These are phyloP conservation scores for Drosophila auraria DNA, from an alignment of 1,140 invertebrate species.

Conservation along the genomic window DNA sequence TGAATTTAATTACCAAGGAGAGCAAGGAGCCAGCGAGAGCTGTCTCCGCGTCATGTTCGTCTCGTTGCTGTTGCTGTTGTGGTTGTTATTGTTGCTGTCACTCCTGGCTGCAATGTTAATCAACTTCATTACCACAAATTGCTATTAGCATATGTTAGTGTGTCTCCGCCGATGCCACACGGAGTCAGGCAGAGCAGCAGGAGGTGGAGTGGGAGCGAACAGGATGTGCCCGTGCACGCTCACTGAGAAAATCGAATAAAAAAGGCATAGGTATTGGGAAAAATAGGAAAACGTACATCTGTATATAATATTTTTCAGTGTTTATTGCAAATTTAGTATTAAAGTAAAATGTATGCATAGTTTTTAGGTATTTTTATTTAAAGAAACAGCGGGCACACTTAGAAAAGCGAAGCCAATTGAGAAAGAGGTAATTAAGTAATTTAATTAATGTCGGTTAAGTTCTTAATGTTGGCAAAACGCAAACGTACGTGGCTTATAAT, in stretches of 20 bases:
- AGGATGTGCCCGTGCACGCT: not conserved
- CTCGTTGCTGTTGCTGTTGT: constrained; percentile 8
- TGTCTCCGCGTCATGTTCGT: constrained; percentile 10
- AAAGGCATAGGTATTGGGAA: too few species aligned
- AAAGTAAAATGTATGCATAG: not conserved
- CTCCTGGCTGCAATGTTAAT: constrained; percentile 82
- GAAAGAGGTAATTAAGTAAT: not conserved
- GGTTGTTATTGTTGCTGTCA: constrained; percentile 36
- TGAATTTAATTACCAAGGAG: constrained; percentile 78
- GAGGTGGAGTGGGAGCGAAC: not conserved
- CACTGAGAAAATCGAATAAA: not conserved
- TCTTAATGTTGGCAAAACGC: too few species aligned
- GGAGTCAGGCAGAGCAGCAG: constrained; percentile 3
- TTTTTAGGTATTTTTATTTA: not conserved
- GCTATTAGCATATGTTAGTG: constrained; percentile 83
- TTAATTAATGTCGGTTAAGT: too few species aligned
- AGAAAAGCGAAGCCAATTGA: not conserved
- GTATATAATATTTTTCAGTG: not conserved
- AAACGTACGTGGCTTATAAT: too few species aligned
- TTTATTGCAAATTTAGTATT: not conserved
- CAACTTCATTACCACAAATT: constrained; percentile 83
- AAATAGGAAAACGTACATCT: not conserved
- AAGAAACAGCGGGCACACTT: not conserved
- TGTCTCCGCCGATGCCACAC: constrained; percentile 38
- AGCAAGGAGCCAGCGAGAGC: constrained; percentile 44